Base-by-base conservation (phyloP, 2,113 vertebrate genomes). In the Sus scrofa region DNA sequence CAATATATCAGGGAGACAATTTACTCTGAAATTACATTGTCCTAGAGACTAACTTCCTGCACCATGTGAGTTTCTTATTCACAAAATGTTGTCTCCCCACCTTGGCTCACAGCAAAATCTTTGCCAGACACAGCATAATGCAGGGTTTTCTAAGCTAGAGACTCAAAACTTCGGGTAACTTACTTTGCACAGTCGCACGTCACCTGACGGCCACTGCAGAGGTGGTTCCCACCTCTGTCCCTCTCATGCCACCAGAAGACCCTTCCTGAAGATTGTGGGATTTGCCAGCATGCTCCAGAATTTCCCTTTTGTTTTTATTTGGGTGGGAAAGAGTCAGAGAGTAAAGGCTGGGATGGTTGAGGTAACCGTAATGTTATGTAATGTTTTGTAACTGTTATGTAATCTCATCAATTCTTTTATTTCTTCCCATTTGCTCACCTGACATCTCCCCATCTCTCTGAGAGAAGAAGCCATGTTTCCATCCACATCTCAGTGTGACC, bases 101-200 rank as follows among this genome's bases (percentile, higher is more conserved):
- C 67, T 88, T 89, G 78, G 86, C 74, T 83, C 58, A 39, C 74
- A 95, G 88, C 84, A 54, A 86, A 56, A 88, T 85, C 83, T 91
- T 87, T 52, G 70, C 52, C 15, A 27, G 12, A 32, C 3, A 11
- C 2, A 67, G 44, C 37, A 50, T 1, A 30, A 26, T 26, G 3
- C 12, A 20, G 44, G 24, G 26, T 4, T 94, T 94, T 85, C 81
- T 87, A 67, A 89, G 7, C 34, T 37, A 6, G 65, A 86, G 30
- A 16, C 19, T 44, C 44, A 22, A 52, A 22, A 14, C 39, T 44
- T 13, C 13, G 2, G 62, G 7, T 15, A 56, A 7, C 12, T 26
- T 86, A 24, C 16, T 14, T 68, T 50, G n/a, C 24, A 56, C 30
- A 82, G 24, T 62, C 0, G 58, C 30, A 67, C 63, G 24, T 19